Conservation (phyloP, 2,888 invertebrate species). For the Caenorhabditis afra region DNA sequence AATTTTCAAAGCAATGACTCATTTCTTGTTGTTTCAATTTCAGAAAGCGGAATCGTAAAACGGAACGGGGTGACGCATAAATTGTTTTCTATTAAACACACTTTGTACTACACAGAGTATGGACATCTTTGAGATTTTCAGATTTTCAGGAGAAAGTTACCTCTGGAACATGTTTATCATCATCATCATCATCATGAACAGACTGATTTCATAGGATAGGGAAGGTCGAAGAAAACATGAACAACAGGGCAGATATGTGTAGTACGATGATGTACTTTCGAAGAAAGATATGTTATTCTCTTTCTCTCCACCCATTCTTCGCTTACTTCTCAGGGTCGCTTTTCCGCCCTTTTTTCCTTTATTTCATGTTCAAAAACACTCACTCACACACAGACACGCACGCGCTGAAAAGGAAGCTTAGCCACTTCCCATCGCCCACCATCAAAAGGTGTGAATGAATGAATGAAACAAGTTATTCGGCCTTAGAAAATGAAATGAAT, state of each 20-base stretch:
- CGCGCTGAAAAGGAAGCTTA: background rate
- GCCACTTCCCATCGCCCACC: background rate
- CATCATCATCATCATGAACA: no score
- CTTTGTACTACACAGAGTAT: no score
- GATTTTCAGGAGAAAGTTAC: background rate
- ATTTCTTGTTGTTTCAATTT: no score
- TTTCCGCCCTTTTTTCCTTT: background rate
- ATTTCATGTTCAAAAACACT: conserved; percentile 10
- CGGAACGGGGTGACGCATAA: no score
- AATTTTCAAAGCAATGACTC: no score
- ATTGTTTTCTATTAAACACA: no score
- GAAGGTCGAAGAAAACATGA: no score
- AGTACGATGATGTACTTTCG: conserved; percentile 44
- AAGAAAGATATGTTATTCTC: conserved; percentile 13
- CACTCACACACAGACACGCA: no score
- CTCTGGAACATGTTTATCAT: no score
- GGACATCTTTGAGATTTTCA: no score
- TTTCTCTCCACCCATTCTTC: background rate
- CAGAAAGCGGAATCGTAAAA: no score
- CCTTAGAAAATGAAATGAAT: conserved; percentile 6
- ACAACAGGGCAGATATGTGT: conserved; percentile 5
- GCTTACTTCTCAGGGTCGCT: conserved; percentile 21
- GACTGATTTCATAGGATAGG: no score
- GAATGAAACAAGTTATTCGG: conserved; percentile 30
- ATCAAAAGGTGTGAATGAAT: conserved; percentile 23